Evolutionary conservation across 2,797 vertebrate species (phyloP), one percentile per base, ranked within the genome.

Genomic region (Echeneis naucrates): DNA sequence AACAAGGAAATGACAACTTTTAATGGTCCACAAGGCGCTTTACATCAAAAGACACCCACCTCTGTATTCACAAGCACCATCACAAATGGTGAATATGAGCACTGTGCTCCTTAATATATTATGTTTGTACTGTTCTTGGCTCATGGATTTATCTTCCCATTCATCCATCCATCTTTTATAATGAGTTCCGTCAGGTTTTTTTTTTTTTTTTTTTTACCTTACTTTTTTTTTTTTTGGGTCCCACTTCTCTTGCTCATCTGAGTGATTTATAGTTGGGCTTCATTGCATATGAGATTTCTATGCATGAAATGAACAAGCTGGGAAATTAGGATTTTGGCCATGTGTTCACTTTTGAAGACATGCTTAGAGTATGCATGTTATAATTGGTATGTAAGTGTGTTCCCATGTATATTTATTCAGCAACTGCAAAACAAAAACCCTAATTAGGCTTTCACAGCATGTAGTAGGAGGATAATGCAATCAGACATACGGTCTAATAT

Each of bases 81-180:
- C 7, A 11, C 51, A 68, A 51, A 58, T 58, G 35, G 47, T 69
- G 51, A 57, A 58, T 74, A 70, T 63, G 71, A 80, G 70, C 59
- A 27, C 23, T 3, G 17, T 32, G 37, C 70, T 81, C 48, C 47
- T 55, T 65, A 72, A 86, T 86, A 79, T 60, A 81, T 89, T 84
- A 85, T 16, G 51, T 78, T 82, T 72, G 58, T 76, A 81, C 74
- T 78, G 51, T 84, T 81, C 72, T 77, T 61, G 60, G 80, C 72
- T 83, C 48, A 57, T 68, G 64, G 77, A 90, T 91, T 90, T 87
- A 85, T 89, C 84, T 86, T 64, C 74, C 19, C 48, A 33, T 89
- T 83, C 84, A 76, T 91, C 87, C 81, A 93, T 93, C 82, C 85
- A 88, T 94, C 91, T 92, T 92, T 90, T 81, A 88, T 91, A 93